Evolutionary conservation across 2,113 vertebrate genomes (phyloP), one percentile per base, ranked within the genome.

Genomic region (Barnardius zonarius): DNA sequence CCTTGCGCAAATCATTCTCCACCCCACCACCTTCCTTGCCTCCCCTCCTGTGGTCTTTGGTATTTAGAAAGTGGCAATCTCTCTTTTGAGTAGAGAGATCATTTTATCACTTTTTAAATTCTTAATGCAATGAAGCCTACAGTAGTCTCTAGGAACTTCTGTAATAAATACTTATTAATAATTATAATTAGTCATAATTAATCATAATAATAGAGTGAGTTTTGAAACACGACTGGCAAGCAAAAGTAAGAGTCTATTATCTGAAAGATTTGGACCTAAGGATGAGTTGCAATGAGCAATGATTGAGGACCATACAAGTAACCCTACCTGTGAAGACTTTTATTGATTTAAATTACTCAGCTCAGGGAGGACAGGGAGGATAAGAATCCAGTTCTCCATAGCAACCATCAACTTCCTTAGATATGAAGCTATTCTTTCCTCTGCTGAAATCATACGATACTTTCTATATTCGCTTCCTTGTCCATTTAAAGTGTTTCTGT

Each of bases 121-220:
- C 51, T 75, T 84, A 76, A 87, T 49, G 13, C 23, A 68, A 27
- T 12, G 6, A 17, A 92, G 31, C 19, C 48, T 80, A 44, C 33
- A 76, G 10, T 64, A 35, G 22, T 49, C 28, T 54, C 35, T 41
- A 76, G 54, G 44, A 91, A 87, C 11, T 57, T 67, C 35, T 83
- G n/a, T n/a, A 76, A 83, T n/a, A 86, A 95, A 91, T 70, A 87
- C 17, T 91, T 74, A 48, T 61, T 95, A 87, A 70, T 73, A 87
- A 87, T 79, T 57, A 62, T 30, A 85, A 93, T 59, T 74, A 66
- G 67, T 80, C 57, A 62, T 33, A 85, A 93, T 62, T 74, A 66
- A 70, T 83, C 52, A 82, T 46, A 80, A 5, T 76, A 92, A 83
- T 28, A 59, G 54, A 33, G 66, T 63, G 37, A 69, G 27, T 28